These are phyloP conservation scores for Catostylus mosaicus DNA, from an alignment of 30 jellyfish, hydroid and myxozoan species.

Conservation along the genomic window DNA sequence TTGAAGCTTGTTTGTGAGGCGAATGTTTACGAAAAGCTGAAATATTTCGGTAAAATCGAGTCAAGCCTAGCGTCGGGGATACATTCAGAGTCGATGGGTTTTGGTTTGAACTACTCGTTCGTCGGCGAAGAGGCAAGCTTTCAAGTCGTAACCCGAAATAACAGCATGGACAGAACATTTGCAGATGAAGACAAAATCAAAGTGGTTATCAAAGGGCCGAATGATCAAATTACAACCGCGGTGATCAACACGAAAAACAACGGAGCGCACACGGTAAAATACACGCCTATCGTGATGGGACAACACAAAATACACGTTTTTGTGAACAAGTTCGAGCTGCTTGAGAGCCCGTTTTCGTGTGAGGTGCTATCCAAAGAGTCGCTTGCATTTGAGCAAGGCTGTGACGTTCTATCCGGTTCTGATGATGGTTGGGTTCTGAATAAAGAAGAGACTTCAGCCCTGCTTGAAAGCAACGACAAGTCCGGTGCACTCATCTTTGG, in stretches of 20 bases:
- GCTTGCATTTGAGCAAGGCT: constrained; percentile 48
- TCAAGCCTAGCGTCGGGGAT: constrained; percentile 62
- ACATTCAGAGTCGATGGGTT: constrained; percentile 74
- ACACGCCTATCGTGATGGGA: constrained; percentile 41
- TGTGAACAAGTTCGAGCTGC: constrained; percentile 55
- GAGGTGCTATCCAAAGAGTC: constrained; percentile 53
- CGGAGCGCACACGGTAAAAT: constrained; percentile 61
- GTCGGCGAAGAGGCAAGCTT: constrained; percentile 63
- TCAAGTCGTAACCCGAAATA: constrained; percentile 50
- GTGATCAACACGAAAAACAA: constrained; percentile 57
- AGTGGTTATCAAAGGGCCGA: constrained; percentile 47
- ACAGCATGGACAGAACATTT: constrained; percentile 51
- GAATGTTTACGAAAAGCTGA: constrained; percentile 30
- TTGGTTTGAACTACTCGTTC: constrained; percentile 59
- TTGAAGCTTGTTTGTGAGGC: constrained; percentile 38
- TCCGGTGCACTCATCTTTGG: constrained; percentile 66
- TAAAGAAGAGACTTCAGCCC: constrained; percentile 69
- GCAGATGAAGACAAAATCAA: constrained; percentile 38
- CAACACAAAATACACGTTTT: constrained; percentile 43
- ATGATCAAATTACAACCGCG: constrained; percentile 44
- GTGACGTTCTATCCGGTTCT: constrained; percentile 8
- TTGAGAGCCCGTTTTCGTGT: constrained; percentile 64
- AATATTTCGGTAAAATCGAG: constrained; percentile 49
- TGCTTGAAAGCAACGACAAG: constrained; percentile 70
- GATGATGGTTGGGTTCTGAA: constrained; percentile 66